These are phyloP conservation scores for Micoletzkya japonica DNA, from an alignment of 2,888 invertebrate genomes.

Conservation along the genomic window DNA sequence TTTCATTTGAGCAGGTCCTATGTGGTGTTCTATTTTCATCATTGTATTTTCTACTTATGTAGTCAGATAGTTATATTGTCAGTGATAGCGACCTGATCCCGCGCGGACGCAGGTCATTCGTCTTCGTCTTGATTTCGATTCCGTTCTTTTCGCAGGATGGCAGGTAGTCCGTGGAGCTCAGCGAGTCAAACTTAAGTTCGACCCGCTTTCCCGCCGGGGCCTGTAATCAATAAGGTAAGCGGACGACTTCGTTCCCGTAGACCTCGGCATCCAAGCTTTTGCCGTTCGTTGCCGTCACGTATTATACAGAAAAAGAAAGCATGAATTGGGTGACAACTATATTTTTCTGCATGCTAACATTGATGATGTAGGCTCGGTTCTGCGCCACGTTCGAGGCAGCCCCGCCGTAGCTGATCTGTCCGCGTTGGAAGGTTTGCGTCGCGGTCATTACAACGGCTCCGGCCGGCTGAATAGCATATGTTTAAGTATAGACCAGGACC, in stretches of 20 bases:
- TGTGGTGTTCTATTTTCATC: no score
- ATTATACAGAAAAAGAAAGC: background rate
- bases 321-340: no score
- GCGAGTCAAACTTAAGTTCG: conserved; percentile 12
- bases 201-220: conserved; percentile 15
- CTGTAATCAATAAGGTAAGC: no score
- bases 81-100: conserved; percentile 24
- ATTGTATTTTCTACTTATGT: no score
- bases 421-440: background rate
- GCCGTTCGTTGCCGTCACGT: background rate
- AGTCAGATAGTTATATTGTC: no score
- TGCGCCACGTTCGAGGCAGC: conserved; percentile 5
- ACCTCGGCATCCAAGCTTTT: no score
- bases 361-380: conserved; percentile 9
- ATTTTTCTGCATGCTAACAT: conserved; percentile 1
- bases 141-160: conserved; percentile 13
- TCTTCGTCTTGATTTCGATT: conserved; percentile 18
- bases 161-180: background rate
- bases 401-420: conserved; percentile 1
- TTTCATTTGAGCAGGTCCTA: no score
- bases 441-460: conserved; percentile 9
- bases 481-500: no score
- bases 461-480: conserved; percentile 1
- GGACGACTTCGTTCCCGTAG: no score
- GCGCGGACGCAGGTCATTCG: conserved; percentile 7